Evolutionary conservation across 2,797 vertebrate species (phyloP), one percentile per base, ranked within the genome.

Genomic region (Melanotaenia parkinsoni): DNA sequence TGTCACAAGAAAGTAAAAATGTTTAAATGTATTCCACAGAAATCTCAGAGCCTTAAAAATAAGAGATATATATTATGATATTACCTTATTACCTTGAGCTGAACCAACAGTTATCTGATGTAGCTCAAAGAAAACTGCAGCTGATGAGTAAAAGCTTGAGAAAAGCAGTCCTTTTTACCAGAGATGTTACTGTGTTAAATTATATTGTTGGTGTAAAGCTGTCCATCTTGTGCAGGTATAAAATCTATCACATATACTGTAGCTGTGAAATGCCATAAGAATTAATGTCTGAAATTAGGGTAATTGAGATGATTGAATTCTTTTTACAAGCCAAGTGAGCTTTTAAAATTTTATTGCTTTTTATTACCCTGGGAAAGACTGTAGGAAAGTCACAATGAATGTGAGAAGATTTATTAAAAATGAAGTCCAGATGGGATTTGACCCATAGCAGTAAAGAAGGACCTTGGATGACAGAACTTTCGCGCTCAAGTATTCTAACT

Each of bases 301-400:
- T 54, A 35, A 59, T 12, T 58, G 50, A 68, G 63, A 40, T 57
- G n/a, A 63, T 38, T 12, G 3, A 20, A 26, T 28, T 33, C 54
- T 70, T 72, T 74, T 63, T 56, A 66, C 33, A 59, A 56, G 61
- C 60, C 37, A 38, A 68, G 28, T 6, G 43, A 61, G 72, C 18
- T 9, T 45, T 75, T 35, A 74, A 75, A 70, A 12, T 32, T 80
- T 75, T 28, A 43, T 70, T 20, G 62, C 54, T 59, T 77, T 67
- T 54, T 68, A 50, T 53, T 28, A 24, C 43, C 14, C 24, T 24
- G 26, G 33, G 3, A 63, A 3, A 9, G 56, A 50, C 11, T 0
- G 32, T 0, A n/a, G 30, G 16, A 24, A 18, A 58, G 64, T 24
- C 13, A 57, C 9, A 47, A 28, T 30, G 18, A 43, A 53, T 32